Base-by-base conservation (phyloP, 2,113 vertebrate genomes). In the Scortum barcoo region DNA sequence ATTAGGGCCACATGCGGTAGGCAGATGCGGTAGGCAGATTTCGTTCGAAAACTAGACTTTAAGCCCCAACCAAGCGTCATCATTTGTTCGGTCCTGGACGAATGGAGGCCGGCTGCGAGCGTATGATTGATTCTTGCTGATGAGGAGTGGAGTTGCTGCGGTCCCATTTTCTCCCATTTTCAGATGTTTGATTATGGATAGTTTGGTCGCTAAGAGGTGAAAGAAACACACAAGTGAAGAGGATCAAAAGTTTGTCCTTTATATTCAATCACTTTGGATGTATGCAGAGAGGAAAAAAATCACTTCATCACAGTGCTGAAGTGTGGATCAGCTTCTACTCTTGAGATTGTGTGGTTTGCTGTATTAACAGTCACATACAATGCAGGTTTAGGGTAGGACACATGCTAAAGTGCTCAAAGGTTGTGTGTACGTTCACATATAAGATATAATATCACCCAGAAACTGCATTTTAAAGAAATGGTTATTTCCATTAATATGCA, bases 161-260 rank as follows among this genome's bases (percentile, higher is more conserved):
- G 62, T 87, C 57, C 42, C 24, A 33, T 19, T 36, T 63, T 77
- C 54, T 56, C 40, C n/a, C 10, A 9, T 56, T 75, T 51, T n/a
- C 60, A 1, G 63, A 44, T 36, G 19, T 61, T 73, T 11, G 50
- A 10, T 14, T 54, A 28, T 51, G 26, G 66, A n/a, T 69, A 5
- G 22, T 46, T 20, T 33, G 44, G 72, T 33, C 67, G 58, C 78
- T 89, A 72, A 70, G 28, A 61, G 44, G 26, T 0, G 4, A 57
- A 46, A 70, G 20, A 83, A 54, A 77, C 38, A 88, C 12, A 63
- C 10, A 87, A 67, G 76, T 57, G 12, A 68, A 80, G 20, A 84
- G 9, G 24, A 71, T 76, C n/a, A 77, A 57, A 86, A 0, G 3
- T 44, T 73, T 63, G n/a, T 17, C 4, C 4, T 26, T 26, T 69